Conservation (phyloP, 2,888 invertebrate genomes). For the Cryptus armator region DNA sequence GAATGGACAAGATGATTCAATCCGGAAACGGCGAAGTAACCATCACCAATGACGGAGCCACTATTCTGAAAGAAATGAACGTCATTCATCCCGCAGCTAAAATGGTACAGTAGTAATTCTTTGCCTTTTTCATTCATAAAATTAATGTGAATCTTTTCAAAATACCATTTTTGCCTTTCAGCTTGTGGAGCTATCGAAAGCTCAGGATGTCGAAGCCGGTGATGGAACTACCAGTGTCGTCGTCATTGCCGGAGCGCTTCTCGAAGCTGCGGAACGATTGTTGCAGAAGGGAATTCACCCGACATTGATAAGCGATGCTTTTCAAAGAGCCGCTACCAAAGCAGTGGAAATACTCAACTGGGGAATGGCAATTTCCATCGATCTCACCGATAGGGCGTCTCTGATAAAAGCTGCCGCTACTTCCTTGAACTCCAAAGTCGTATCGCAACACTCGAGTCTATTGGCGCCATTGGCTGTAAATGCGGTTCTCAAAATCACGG, state of each 20-base stretch:
- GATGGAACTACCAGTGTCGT: conserved; percentile 99
- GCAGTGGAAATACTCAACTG: conserved; percentile 91
- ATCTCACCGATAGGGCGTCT: conserved; percentile 94
- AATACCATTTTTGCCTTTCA: conserved; percentile 83
- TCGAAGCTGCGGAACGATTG: conserved; percentile 97
- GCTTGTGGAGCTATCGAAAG: conserved; percentile 98
- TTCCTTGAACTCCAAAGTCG: conserved; percentile 99
- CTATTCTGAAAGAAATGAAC: conserved; percentile 99
- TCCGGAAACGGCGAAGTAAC: conserved; percentile 98
- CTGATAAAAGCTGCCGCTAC: conserved; percentile 98
- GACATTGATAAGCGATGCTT: conserved; percentile 98
- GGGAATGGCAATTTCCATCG: conserved; percentile 94
- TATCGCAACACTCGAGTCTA: conserved; percentile 98
- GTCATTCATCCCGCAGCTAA: conserved; percentile 99
- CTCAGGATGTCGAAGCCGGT: conserved; percentile 99
- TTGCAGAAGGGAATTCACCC: conserved; percentile 98
- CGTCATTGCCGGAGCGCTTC: conserved; percentile 97
- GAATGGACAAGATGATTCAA: conserved; percentile 99
- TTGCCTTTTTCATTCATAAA: conserved; percentile 4
- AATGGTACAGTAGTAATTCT: conserved; percentile 90
- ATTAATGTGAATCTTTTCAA: neutral
- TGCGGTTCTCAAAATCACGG: conserved; percentile 95
- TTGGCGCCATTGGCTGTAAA: conserved; percentile 99
- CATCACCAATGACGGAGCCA: conserved; percentile 99
- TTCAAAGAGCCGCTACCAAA: conserved; percentile 93